Evolutionary conservation across 2,113 vertebrate genomes (phyloP).

Genomic region (Actenoides lindsayi): DNA sequence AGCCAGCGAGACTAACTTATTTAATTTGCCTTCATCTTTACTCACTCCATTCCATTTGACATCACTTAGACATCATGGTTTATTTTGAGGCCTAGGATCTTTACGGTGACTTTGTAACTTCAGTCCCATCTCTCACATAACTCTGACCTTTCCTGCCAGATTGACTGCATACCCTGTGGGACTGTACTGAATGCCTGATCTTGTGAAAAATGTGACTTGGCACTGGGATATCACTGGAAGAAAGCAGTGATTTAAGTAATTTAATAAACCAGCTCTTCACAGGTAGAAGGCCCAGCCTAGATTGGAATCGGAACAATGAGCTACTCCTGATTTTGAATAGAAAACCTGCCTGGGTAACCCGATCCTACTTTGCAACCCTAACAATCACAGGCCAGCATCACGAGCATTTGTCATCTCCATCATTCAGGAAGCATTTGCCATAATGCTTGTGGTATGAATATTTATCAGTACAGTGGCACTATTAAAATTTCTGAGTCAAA

Average conservation of each 20-base stretch:
- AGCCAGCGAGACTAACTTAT: not conserved
- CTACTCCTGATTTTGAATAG: not conserved
- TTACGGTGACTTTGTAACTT: not conserved
- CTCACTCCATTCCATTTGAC: not conserved
- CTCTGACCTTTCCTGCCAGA: not conserved
- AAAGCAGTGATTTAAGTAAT: not conserved
- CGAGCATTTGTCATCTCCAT: constrained; percentile 6
- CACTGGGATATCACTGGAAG: not conserved
- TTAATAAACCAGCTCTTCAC: not conserved
- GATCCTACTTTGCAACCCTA: not conserved
- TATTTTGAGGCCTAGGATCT: not conserved
- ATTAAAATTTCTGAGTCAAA: constrained; percentile 61
- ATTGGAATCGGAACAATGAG: not conserved
- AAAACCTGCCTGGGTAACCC: not conserved
- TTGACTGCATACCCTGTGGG: rapidly evolving
- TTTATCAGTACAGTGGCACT: constrained; percentile 55
- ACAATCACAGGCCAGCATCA: not conserved
- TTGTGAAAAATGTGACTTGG: not conserved
- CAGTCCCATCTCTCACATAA: not conserved
- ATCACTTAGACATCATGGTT: not conserved
- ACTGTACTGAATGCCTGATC: no score
- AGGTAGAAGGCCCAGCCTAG: not conserved
- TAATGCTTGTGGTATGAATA: constrained; percentile 42
- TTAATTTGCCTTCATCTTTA: not conserved
- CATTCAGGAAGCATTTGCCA: constrained; percentile 5